Conservation (phyloP, 2,888 invertebrate genomes). For the Chloroclystis v-ata region DNA sequence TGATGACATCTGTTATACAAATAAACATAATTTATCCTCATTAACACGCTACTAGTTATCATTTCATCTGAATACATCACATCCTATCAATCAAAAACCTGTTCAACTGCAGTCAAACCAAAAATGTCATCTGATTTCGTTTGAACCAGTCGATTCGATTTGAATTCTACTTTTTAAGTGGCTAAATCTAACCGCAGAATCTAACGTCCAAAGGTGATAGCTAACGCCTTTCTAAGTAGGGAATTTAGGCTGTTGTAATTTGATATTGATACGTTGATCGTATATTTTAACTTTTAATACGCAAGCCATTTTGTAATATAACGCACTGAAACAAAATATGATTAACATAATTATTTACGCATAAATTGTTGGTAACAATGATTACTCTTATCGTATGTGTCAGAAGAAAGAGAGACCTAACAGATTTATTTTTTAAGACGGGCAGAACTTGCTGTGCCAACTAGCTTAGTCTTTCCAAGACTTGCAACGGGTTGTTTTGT, state of each 20-base stretch:
- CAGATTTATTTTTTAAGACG: no score
- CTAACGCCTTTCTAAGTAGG: constrained; percentile 28
- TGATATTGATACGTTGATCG: constrained; percentile 18
- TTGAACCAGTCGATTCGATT: constrained; percentile 23
- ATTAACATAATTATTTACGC: no score
- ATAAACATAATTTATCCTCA: constrained; percentile 8
- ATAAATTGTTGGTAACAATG: no score
- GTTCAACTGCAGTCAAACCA: constrained; percentile 14
- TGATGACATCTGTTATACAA: background rate
- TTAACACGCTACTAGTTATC: constrained; percentile 12
- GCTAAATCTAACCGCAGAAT: constrained; percentile 30
- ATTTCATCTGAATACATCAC: constrained; percentile 16
- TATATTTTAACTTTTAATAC: no score
- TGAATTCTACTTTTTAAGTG: constrained; percentile 21
- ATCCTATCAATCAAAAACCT: constrained; percentile 15
- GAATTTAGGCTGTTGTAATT: constrained; percentile 27
- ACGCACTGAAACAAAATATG: no score
- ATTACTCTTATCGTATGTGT: no score
- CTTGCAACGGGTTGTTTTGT: no score
- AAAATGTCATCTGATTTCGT: constrained; percentile 23
- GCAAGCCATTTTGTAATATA: no score
- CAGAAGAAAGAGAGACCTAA: no score
- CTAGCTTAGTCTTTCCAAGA: no score
- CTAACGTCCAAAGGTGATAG: constrained; percentile 21
- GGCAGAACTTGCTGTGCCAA: no score